phyloP scores from a whole-genome alignment of 2,113 vertebrate species.

The Trichomycterus rosablanca region DNA sequence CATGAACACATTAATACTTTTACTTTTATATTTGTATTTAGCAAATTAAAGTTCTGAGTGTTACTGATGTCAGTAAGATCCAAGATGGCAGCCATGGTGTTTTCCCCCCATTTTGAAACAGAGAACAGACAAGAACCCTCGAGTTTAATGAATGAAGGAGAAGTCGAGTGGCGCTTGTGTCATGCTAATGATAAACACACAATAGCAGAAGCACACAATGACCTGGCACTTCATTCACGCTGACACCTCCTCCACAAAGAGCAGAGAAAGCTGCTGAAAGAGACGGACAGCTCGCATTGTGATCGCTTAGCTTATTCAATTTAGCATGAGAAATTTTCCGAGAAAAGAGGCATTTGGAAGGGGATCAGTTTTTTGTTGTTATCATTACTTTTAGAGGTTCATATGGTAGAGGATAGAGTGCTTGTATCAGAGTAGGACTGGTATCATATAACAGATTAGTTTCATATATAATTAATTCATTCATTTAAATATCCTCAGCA shows the following conservation, averaged over 20 bases:
- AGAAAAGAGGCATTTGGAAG: neutral
- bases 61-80: conserved; percentile 82
- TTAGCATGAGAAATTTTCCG: neutral
- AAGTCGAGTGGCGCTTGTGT: conserved; percentile 96
- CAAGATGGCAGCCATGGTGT: conserved; percentile 84
- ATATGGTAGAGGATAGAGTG: too few species aligned
- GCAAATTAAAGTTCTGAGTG: too few species aligned
- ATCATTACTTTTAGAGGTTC: too few species aligned
- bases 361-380: too few species aligned
- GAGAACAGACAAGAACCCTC: conserved; percentile 76
- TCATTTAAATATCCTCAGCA: too few species aligned
- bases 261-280: conserved; percentile 8
- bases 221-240: conserved; percentile 88
- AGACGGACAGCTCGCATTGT: neutral
- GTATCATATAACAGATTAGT: too few species aligned
- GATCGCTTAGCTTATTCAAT: conserved; percentile 2
- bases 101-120: conserved; percentile 62
- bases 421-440: too few species aligned
- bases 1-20: too few species aligned
- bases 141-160: conserved; percentile 85
- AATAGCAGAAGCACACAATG: conserved; percentile 84
- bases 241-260: conserved; percentile 81
- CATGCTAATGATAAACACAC: conserved; percentile 89
- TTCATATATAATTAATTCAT: too few species aligned
- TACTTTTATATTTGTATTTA: too few species aligned